Conservation (phyloP, 2,888 invertebrate genomes). For the Mechanitis mazaeus region DNA sequence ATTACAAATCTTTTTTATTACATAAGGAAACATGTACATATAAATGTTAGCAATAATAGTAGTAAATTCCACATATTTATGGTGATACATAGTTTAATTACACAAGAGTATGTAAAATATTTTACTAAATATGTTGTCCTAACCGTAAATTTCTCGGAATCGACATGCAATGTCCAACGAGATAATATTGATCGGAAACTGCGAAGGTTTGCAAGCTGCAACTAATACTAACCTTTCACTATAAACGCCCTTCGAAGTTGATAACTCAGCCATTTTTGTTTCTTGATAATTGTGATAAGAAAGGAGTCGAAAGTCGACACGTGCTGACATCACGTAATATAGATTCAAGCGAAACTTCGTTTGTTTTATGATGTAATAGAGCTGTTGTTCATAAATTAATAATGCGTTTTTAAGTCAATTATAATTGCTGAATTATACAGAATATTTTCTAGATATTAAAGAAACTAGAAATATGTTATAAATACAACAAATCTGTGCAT, state of each 20-base stretch:
- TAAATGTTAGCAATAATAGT: no score
- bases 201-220: slow-evolving; percentile 26
- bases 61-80: not conserved
- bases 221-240: slow-evolving; percentile 35
- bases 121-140: slow-evolving; percentile 17
- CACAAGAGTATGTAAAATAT: slow-evolving; percentile 19
- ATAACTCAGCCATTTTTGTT: slow-evolving; percentile 25
- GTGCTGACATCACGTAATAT: slow-evolving; percentile 30
- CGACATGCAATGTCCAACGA: slow-evolving; percentile 18
- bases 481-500: no score
- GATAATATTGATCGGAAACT: slow-evolving; percentile 26
- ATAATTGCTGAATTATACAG: slow-evolving; percentile 4
- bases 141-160: slow-evolving; percentile 22
- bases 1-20: no score
- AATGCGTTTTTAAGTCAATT: slow-evolving; percentile 21
- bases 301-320: slow-evolving; percentile 30
- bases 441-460: not conserved
- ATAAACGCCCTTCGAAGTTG: slow-evolving; percentile 32
- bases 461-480: no score
- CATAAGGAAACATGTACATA: no score
- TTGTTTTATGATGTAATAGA: slow-evolving; percentile 30
- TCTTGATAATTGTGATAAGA: slow-evolving; percentile 29
- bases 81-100: slow-evolving; percentile 2
- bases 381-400: slow-evolving; percentile 19
- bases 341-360: slow-evolving; percentile 28